Evolutionary conservation across 2,797 vertebrate genomes (phyloP).

Genomic region (Oreonectes daqikongensis): DNA sequence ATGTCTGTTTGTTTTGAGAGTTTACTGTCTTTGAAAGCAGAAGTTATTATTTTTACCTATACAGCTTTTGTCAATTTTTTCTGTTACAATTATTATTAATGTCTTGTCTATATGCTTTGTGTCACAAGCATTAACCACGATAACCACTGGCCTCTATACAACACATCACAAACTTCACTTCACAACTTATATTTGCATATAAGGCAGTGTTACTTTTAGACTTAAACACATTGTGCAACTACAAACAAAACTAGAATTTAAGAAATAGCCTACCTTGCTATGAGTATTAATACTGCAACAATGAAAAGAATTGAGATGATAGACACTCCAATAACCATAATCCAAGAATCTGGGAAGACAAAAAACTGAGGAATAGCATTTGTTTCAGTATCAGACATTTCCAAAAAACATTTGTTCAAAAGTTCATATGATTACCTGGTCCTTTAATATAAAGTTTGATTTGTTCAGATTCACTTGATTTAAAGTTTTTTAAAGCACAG

Average conservation of each 20-base stretch:
- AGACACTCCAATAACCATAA: not conserved
- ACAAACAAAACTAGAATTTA: not conserved
- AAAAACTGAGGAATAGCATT: not conserved
- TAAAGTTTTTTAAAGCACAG: slow-evolving; percentile 16
- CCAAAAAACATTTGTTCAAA: not conserved
- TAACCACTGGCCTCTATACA: no score
- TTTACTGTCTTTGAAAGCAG: no score
- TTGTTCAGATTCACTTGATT: not conserved
- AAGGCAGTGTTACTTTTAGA: not conserved
- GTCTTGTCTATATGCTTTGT: no score
- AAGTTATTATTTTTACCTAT: no score
- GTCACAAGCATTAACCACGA: no score
- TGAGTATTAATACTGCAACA: not conserved
- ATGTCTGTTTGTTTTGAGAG: no score
- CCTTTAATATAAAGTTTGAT: slow-evolving; percentile 23
- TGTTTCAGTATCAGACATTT: not conserved
- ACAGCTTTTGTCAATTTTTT: no score
- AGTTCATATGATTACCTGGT: not conserved
- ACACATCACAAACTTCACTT: not conserved
- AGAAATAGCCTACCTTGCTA: not conserved
- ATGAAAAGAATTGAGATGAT: not conserved
- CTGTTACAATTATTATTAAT: no score
- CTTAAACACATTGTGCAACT: not conserved
- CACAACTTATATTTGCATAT: not conserved
- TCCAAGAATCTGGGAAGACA: not conserved